These are phyloP conservation scores for Latheticus oryzae DNA, from an alignment of 2,888 invertebrate genomes.

Conservation along the genomic window DNA sequence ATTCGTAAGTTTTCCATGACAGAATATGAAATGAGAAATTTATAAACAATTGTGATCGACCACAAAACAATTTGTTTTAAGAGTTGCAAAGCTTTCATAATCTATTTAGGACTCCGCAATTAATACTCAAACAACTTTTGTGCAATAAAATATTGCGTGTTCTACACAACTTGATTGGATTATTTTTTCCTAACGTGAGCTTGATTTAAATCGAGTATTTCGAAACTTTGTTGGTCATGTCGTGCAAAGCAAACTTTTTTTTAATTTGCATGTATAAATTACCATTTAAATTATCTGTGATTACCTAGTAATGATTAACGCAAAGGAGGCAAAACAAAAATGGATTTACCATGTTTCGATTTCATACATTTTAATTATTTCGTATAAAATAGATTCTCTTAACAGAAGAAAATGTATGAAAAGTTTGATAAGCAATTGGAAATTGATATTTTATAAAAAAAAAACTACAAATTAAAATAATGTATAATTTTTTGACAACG, in stretches of 20 bases:
- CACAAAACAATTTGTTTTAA: no score
- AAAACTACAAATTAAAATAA: no score
- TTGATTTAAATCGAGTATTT: conserved; percentile 15
- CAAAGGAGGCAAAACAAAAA: conserved; percentile 10
- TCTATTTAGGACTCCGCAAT: no score
- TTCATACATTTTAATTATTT: conserved; percentile 3
- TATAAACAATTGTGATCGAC: no score
- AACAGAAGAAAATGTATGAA: no score
- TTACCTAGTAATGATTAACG: conserved; percentile 24
- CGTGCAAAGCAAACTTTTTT: conserved; percentile 24
- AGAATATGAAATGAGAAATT: no score
- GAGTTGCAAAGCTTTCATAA: no score
- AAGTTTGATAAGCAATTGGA: conserved; percentile 2
- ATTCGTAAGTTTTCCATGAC: no score
- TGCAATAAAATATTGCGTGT: conserved; percentile 15
- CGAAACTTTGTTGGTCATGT: conserved; percentile 22
- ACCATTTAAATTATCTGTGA: conserved; percentile 26
- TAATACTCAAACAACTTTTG: neutral
- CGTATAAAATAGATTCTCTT: neutral
- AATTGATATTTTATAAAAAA: no score
- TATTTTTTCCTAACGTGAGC: conserved; percentile 21
- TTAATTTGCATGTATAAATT: conserved; percentile 36
- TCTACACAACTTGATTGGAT: conserved; percentile 11
- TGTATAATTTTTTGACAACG: no score
- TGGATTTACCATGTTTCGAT: conserved; percentile 10